These are phyloP conservation scores for Agriopis aurantiaria DNA, from an alignment of 2,888 invertebrate genomes.

Conservation along the genomic window DNA sequence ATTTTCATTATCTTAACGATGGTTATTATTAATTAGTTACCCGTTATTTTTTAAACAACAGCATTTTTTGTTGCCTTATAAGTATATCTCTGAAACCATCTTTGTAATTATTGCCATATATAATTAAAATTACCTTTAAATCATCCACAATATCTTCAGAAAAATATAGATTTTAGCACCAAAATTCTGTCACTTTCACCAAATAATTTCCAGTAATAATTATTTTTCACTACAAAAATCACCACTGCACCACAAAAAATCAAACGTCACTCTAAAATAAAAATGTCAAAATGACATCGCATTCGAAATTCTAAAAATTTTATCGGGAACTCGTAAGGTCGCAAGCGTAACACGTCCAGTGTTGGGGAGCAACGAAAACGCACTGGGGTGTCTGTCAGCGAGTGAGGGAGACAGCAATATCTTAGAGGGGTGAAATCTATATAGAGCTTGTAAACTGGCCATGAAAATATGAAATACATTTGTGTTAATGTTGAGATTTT, in stretches of 20 bases:
- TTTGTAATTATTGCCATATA: neutral
- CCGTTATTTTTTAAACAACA: too few species aligned
- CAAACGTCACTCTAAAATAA: constrained; percentile 22
- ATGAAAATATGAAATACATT: constrained; percentile 36
- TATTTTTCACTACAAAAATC: constrained; percentile 27
- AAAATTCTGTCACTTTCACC: constrained; percentile 37
- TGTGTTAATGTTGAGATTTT: neutral
- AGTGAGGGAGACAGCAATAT: constrained; percentile 62
- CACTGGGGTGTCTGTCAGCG: constrained; percentile 67
- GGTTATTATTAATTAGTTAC: too few species aligned
- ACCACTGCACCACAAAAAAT: constrained; percentile 29
- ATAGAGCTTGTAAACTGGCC: constrained; percentile 60
- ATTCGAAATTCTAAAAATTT: constrained; percentile 46
- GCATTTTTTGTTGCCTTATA: too few species aligned
- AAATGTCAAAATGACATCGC: constrained; percentile 39
- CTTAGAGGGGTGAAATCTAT: constrained; percentile 69
- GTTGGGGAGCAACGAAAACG: constrained; percentile 42
- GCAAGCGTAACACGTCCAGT: constrained; percentile 35
- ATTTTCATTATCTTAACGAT: too few species aligned
- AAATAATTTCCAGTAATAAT: constrained; percentile 29
- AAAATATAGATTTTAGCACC: constrained; percentile 12
- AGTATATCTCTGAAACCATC: neutral
- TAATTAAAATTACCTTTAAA: constrained; percentile 26
- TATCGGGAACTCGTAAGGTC: constrained; percentile 36
- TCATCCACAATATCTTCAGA: constrained; percentile 30